phyloP scores from a whole-genome alignment of 1,140 invertebrate species.

The Gonioctena quinquepunctata region DNA sequence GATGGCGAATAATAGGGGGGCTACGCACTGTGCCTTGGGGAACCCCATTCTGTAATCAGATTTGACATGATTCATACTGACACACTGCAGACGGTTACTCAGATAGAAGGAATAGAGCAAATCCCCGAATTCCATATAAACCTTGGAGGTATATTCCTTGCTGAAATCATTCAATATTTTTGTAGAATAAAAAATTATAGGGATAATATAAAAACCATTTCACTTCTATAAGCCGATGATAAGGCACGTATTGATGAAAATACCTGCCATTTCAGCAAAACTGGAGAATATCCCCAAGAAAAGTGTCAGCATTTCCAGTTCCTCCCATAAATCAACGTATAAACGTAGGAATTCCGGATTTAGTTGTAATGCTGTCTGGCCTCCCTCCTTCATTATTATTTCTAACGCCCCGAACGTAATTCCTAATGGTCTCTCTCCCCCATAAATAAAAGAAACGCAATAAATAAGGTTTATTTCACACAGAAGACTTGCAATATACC shows the following conservation, averaged over 20 bases:
- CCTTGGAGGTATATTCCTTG: no score
- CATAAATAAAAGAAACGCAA: constrained; percentile 17
- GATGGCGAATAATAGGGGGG: no score
- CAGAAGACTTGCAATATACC: neutral
- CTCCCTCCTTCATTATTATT: constrained; percentile 12
- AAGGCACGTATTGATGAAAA: neutral
- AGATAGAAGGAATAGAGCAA: no score
- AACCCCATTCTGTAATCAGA: no score
- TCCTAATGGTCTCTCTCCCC: constrained; percentile 10
- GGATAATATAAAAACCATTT: constrained; percentile 4
- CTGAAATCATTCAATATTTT: no score
- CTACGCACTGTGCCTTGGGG: no score
- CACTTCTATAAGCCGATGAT: neutral
- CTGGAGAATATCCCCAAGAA: neutral
- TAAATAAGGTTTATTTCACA: constrained; percentile 16
- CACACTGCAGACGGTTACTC: no score
- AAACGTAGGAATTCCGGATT: constrained; percentile 16
- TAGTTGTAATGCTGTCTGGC: neutral
- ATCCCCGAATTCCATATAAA: no score
- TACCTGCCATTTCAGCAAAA: constrained; percentile 7
- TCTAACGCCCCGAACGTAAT: constrained; percentile 16
- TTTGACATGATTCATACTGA: no score
- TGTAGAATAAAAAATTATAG: no score
- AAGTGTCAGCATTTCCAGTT: constrained; percentile 5
- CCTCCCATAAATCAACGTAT: neutral